These are phyloP conservation scores for Orthonyx spaldingii DNA, from an alignment of 2,113 vertebrate species.

Conservation along the genomic window DNA sequence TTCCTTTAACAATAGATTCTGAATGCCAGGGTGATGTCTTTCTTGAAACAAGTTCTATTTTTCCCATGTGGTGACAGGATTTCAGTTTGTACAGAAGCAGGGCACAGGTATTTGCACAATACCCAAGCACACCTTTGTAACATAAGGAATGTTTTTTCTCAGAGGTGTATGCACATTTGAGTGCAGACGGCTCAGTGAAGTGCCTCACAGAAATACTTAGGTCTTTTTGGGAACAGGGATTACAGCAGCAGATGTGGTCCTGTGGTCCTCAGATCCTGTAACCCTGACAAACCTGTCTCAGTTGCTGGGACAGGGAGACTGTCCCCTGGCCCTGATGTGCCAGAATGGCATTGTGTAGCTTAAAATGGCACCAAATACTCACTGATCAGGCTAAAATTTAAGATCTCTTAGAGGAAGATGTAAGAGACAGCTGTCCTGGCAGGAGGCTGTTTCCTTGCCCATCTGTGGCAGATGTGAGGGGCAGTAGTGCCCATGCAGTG, in stretches of 20 bases:
- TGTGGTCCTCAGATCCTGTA: background rate
- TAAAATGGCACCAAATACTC: background rate
- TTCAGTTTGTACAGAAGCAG: background rate
- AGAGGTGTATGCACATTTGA: rapidly evolving
- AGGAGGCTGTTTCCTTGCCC: background rate
- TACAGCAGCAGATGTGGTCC: background rate
- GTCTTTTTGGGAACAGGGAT: background rate
- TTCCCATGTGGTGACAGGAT: background rate
- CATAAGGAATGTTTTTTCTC: background rate
- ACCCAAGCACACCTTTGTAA: background rate
- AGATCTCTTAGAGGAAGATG: background rate
- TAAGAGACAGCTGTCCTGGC: background rate
- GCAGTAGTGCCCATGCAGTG: rapidly evolving
- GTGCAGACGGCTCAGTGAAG: background rate
- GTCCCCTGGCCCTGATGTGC: background rate
- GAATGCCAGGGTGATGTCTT: background rate
- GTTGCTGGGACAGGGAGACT: background rate
- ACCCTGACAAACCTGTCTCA: background rate
- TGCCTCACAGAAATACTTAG: background rate
- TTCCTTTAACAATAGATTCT: background rate
- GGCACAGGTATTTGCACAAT: background rate
- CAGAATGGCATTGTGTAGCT: background rate
- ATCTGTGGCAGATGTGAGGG: background rate
- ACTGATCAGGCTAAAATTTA: background rate
- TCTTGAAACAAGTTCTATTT: background rate